phyloP scores from a whole-genome alignment of 2,113 vertebrate genomes.

The Bujurquina vittata region DNA sequence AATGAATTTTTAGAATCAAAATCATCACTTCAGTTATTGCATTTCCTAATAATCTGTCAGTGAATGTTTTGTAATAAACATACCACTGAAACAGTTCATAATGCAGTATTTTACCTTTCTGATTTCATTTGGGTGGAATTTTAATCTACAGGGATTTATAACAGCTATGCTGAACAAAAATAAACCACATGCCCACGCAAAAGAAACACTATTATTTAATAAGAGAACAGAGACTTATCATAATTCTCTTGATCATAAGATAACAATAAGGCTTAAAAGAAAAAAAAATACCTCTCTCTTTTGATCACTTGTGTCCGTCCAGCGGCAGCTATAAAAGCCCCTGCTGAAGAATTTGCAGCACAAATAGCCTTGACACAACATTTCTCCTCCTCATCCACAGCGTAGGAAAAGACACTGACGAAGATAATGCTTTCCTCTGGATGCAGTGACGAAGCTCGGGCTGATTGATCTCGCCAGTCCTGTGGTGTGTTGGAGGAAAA shows the following conservation, averaged over 20 bases:
- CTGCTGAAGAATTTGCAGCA: slow-evolving; percentile 62
- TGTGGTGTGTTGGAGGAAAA: neutral
- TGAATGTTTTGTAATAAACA: neutral
- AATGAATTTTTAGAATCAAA: neutral
- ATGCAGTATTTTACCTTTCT: neutral
- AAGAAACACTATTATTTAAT: neutral
- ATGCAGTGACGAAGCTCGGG: neutral
- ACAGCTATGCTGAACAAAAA: slow-evolving; percentile 5
- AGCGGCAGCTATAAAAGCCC: slow-evolving; percentile 75
- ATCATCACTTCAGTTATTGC: neutral
- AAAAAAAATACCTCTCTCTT: slow-evolving; percentile 36
- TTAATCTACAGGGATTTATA: slow-evolving; percentile 52
- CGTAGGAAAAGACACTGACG: slow-evolving; percentile 10
- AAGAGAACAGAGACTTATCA: neutral
- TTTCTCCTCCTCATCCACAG: slow-evolving; percentile 26
- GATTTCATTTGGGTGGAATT: slow-evolving; percentile 15
- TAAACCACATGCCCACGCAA: neutral
- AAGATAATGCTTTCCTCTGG: neutral
- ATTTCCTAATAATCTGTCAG: neutral
- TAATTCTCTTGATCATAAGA: neutral
- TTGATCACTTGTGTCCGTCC: slow-evolving; percentile 7
- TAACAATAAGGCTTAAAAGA: neutral
- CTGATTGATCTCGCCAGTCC: slow-evolving; percentile 29
- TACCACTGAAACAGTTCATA: neutral
- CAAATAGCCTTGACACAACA: slow-evolving; percentile 41